These are phyloP conservation scores for Epistrophe eligans DNA, from an alignment of 2,888 invertebrate genomes.

Conservation along the genomic window DNA sequence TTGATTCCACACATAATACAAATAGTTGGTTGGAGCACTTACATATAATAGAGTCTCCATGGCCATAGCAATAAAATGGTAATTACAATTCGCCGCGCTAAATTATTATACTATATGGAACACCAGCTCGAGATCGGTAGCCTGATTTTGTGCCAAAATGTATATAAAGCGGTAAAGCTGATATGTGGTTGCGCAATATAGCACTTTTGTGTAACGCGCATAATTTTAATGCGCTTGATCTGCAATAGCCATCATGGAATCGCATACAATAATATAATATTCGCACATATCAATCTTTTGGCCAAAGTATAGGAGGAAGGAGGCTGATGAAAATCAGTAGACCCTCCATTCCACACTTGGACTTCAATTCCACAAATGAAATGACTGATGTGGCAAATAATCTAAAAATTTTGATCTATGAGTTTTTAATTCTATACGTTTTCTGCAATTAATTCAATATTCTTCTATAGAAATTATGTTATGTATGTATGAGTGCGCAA, in stretches of 20 bases:
- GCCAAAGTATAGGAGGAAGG: conserved; percentile 3
- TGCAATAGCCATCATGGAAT: conserved; percentile 69
- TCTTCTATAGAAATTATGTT: not conserved
- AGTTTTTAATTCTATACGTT: conserved; percentile 26
- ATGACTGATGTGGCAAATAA: conserved; percentile 21
- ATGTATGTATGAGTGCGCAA: conserved; percentile 9
- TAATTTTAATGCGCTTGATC: conserved; percentile 46
- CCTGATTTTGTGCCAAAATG: conserved; percentile 18
- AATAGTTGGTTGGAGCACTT: conserved; percentile 39
- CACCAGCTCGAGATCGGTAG: conserved; percentile 13
- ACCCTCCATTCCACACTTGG: not conserved
- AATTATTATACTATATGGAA: conserved; percentile 49
- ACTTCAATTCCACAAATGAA: not conserved
- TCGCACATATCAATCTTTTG: conserved; percentile 64
- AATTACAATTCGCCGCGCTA: conserved; percentile 69
- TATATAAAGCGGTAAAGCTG: conserved; percentile 9
- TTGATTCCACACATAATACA: conserved; percentile 41
- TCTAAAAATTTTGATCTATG: conserved; percentile 60
- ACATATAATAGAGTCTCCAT: conserved; percentile 48
- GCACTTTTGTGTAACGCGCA: conserved; percentile 46
- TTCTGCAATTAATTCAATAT: conserved; percentile 47
- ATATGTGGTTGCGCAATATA: not conserved
- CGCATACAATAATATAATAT: conserved; percentile 42
- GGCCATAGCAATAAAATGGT: conserved; percentile 70
- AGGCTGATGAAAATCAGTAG: conserved; percentile 3